Conservation (phyloP, 92 coral and sea anemone species). For the Phenganax marumi region DNA sequence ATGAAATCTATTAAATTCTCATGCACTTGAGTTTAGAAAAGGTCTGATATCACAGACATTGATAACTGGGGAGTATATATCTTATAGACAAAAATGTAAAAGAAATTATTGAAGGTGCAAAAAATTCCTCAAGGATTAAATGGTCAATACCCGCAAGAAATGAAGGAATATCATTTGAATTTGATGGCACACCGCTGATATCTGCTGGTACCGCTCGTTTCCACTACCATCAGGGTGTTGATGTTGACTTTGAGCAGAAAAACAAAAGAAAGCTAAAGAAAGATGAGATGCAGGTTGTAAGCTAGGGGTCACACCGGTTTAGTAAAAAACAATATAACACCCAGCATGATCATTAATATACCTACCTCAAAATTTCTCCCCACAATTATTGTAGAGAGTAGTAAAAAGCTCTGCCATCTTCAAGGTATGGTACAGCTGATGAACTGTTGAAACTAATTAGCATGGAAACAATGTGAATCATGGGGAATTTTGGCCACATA, state of each 20-base stretch:
- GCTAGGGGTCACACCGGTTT: too few species aligned
- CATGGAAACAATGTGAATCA: too few species aligned
- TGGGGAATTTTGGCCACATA: too few species aligned
- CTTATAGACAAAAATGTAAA: conserved; percentile 1
- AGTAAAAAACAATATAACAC: too few species aligned
- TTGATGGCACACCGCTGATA: background rate
- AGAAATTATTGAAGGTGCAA: conserved; percentile 1
- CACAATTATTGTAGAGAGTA: too few species aligned
- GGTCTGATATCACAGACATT: background rate
- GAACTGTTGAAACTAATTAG: too few species aligned
- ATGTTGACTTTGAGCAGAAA: background rate
- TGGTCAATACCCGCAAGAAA: background rate
- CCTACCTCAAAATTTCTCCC: too few species aligned
- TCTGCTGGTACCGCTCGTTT: conserved; percentile 8
- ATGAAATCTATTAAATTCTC: background rate
- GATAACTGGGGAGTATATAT: background rate
- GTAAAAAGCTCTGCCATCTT: too few species aligned
- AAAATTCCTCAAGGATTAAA: background rate
- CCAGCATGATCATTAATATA: too few species aligned
- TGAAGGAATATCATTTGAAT: background rate
- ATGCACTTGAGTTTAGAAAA: background rate
- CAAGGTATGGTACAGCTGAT: too few species aligned
- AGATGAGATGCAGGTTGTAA: too few species aligned
- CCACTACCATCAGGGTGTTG: conserved; percentile 8
- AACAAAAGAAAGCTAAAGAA: too few species aligned